Base-by-base conservation (phyloP, 2,113 vertebrate species). In the Euleptes europaea region DNA sequence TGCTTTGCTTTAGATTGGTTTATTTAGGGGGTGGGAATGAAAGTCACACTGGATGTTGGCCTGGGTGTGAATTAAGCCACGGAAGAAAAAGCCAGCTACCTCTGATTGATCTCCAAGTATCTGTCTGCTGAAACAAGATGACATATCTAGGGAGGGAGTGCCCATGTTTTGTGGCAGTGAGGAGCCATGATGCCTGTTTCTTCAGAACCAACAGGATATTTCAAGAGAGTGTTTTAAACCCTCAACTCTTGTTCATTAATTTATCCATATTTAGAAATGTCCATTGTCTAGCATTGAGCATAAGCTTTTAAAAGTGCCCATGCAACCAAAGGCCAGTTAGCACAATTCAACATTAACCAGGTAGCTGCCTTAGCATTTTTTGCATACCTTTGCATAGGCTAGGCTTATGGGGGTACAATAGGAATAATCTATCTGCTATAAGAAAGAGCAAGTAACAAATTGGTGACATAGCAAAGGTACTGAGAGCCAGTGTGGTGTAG, bases 11-110 rank as follows among this genome's bases (percentile, higher is more conserved):
- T 33, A 47, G 17, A 1, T 0, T 71, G n/a, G 2, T 0, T 84
- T 92, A 89, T 80, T 83, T 75, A 65, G 72, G 79, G 14, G n/a
- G 44, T 17, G 9, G 33, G 57, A 35, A 91, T 88, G 40, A 65
- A 90, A 76, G 88, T 84, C 89, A 83, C 81, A 82, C 49, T 89
- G 91, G 88, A 60, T 54, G 78, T 88, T 90, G 92, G 82, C 85
- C 93, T 74, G 84, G 73, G 82, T 88, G 84, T 84, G 92, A 88
- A 78, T 86, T 82, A 91, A 84, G 28, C 23, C 74, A 89, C 0
- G 17, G 88, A 88, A 89, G 51, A 85, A 69, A 75, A 67, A 81
- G 69, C 70, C 85, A 17, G 28, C 75, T 69, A 69, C 63, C 19
- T 87, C 83, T 83, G 66, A 72, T 60, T 70, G 79, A 73, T 15